Evolutionary conservation across 1,140 invertebrate species (phyloP), one percentile per base, ranked within the genome.

Genomic region (Drosophila grimshawi): DNA sequence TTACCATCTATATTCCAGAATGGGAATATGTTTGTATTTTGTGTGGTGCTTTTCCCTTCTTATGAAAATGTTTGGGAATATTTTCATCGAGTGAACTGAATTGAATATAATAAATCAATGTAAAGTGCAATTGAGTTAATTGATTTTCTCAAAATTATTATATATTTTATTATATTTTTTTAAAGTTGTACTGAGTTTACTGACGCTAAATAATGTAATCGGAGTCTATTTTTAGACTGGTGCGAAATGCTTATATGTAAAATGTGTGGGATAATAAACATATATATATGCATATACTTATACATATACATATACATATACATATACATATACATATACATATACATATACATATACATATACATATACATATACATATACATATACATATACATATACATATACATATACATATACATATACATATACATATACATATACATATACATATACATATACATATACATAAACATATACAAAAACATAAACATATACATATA

Each of bases 141-240:
- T 57, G 55, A 45, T 57, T 57, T 57, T 30, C 27, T 45, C 30
- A 5, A 57, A 45, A 43, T 57, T 57, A 57, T 57, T 46, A 45
- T 60, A 30, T 57, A 48, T 29, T 19, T 19, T 19, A 19, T 19
- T 1, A 35, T 53, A 5, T 33, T 45, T 32, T 60, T 59, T 45
- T 2, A 5, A 4, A 29, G 5, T 32, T 8, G 19, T 27, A 6
- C n/a, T 49, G 27, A 62, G 43, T 69, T 68, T 66, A 35, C 53
- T 53, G 41, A 49, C 60, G 27, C 46, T 37, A 69, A 68, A 67
- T 68, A 69, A 68, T 62, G 59, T 57, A 57, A 69, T 62, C 51
- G 8, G 10, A 61, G 45, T 64, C 57, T 60, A 75, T 57, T 63
- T 29, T 10, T 5, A 7, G 27, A n/a, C 37, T 41, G 37, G 63